phyloP scores from a whole-genome alignment of 53 echinoderm and acorn worm species.

The Glandiceps talaboti region DNA sequence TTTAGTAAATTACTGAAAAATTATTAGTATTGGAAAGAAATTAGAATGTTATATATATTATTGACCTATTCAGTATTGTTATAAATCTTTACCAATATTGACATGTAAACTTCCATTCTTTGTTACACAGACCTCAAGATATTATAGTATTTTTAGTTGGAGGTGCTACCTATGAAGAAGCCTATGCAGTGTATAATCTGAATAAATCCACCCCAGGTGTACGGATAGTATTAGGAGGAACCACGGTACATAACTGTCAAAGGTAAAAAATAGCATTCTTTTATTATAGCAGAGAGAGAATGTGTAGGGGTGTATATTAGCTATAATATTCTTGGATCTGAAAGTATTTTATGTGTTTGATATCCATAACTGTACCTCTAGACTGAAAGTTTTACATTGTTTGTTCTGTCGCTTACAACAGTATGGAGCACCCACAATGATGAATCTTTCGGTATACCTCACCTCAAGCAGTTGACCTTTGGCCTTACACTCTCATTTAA shows the following conservation, averaged over 20 bases:
- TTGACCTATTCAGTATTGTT: no score
- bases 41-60: not conserved
- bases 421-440: no score
- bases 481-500: no score
- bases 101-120: no score
- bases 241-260: slow-evolving; percentile 78
- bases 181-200: slow-evolving; percentile 68
- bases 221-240: slow-evolving; percentile 68
- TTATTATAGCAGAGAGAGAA: not conserved
- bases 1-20: not conserved
- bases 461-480: no score
- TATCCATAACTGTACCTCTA: not conserved
- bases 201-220: slow-evolving; percentile 89
- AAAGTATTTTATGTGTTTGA: not conserved
- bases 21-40: not conserved
- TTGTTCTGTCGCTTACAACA: no score
- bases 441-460: no score
- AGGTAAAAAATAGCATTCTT: slow-evolving; percentile 33
- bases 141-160: slow-evolving; percentile 92
- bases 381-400: no score
- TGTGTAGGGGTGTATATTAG: no score
- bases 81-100: no score
- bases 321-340: not conserved
- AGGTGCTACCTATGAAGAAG: slow-evolving; percentile 94
- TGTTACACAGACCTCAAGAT: slow-evolving; percentile 67